These are phyloP conservation scores for Campoletis raptor DNA, from an alignment of 2,888 invertebrate genomes.

Conservation along the genomic window DNA sequence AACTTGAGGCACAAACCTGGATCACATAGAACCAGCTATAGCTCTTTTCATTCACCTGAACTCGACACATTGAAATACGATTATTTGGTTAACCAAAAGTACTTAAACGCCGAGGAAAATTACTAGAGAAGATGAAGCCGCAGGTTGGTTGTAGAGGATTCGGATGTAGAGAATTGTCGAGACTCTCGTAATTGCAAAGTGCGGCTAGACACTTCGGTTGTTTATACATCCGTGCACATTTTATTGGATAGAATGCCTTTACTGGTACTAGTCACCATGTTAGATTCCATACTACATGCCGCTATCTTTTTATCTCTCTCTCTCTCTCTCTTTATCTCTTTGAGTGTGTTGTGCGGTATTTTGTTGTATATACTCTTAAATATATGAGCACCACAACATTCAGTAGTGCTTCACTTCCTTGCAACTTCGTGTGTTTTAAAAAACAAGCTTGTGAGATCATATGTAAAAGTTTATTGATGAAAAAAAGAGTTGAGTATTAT, in stretches of 20 bases:
- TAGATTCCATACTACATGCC: slow-evolving; percentile 74
- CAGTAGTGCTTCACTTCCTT: slow-evolving; percentile 43
- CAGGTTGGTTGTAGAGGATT: slow-evolving; percentile 12
- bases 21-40: background rate
- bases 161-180: slow-evolving; percentile 31
- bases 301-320: slow-evolving; percentile 20
- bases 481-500: no score
- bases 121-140: slow-evolving; percentile 27
- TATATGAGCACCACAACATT: slow-evolving; percentile 39
- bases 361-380: slow-evolving; percentile 16
- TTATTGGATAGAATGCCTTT: slow-evolving; percentile 76
- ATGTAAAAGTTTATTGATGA: no score
- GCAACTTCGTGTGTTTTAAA: slow-evolving; percentile 35
- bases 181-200: slow-evolving; percentile 58
- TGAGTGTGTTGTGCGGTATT: background rate
- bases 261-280: slow-evolving; percentile 73
- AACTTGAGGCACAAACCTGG: background rate
- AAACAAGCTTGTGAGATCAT: no score
- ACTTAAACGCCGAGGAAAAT: slow-evolving; percentile 27
- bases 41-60: slow-evolving; percentile 15
- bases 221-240: slow-evolving; percentile 76
- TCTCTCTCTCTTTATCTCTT: background rate
- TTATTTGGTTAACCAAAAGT: slow-evolving; percentile 30
- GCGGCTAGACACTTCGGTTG: slow-evolving; percentile 66
- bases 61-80: slow-evolving; percentile 32